These are phyloP conservation scores for Crematogaster levior DNA, from an alignment of 2,888 invertebrate species.

Conservation along the genomic window DNA sequence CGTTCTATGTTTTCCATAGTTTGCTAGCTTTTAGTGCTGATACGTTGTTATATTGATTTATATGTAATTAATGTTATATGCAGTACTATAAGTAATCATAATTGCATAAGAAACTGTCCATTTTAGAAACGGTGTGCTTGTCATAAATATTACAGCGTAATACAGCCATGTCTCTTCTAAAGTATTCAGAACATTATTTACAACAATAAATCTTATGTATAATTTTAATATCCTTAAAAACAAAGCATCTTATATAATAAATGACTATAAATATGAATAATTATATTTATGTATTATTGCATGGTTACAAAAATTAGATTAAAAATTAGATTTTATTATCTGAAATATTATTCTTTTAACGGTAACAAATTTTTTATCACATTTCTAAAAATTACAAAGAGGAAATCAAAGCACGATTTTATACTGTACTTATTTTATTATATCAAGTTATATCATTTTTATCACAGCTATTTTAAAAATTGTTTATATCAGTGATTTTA, in stretches of 20 bases:
- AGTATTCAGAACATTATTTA: slow-evolving; percentile 10
- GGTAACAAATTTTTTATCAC: not conserved
- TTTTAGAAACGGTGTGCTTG: slow-evolving; percentile 28
- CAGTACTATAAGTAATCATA: slow-evolving; percentile 49
- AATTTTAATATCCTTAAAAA: slow-evolving; percentile 3
- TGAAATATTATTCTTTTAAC: not conserved
- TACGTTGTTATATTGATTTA: slow-evolving; percentile 69
- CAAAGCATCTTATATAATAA: not conserved
- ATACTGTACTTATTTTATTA: slow-evolving; percentile 35
- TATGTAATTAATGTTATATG: slow-evolving; percentile 60
- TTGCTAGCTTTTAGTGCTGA: slow-evolving; percentile 67
- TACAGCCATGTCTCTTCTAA: slow-evolving; percentile 17
- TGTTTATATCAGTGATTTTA: not conserved
- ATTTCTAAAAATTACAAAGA: not conserved
- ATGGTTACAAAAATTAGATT: not conserved
- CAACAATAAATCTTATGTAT: not conserved
- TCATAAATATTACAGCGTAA: slow-evolving; percentile 12
- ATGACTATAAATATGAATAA: not conserved
- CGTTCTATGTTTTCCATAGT: slow-evolving; percentile 66
- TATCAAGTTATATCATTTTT: slow-evolving; percentile 2
- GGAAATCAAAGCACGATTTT: slow-evolving; percentile 11
- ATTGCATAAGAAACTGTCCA: slow-evolving; percentile 50
- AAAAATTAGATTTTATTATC: not conserved
- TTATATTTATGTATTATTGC: not conserved
- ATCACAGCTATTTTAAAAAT: slow-evolving; percentile 3